A percentile compares a stretch with the other conserved stretches of the same genome.
These are phyloP conservation scores for Planococcus citri DNA, from an alignment of 1,140 invertebrate genomes.

Conservation along the genomic window DNA sequence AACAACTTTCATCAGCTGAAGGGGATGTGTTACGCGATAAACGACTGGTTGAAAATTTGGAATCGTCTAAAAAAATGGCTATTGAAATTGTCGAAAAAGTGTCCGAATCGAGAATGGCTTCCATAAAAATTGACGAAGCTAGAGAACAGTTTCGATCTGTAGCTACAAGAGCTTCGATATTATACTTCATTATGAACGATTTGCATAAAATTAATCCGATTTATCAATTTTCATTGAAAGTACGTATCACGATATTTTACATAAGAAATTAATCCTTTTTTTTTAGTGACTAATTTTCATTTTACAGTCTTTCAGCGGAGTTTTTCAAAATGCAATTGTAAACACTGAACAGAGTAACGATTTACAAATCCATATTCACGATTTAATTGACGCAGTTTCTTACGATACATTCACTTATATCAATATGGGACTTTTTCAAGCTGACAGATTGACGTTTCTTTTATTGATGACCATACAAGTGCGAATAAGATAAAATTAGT, in stretches of 20 bases:
- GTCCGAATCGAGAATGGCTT: slow-evolving; percentile 68
- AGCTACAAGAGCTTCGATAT: slow-evolving; percentile 69
- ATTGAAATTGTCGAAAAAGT: slow-evolving; percentile 80
- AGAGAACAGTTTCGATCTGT: slow-evolving; percentile 78
- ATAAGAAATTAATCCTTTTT: too few species aligned
- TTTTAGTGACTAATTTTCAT: neutral
- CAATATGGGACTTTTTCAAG: slow-evolving; percentile 79
- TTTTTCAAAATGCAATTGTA: slow-evolving; percentile 78
- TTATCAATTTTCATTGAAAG: slow-evolving; percentile 91
- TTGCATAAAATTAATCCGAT: slow-evolving; percentile 87
- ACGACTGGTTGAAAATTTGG: slow-evolving; percentile 79
- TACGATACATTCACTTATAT: slow-evolving; percentile 80
- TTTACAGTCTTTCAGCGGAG: slow-evolving; percentile 67
- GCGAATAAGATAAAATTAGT: neutral
- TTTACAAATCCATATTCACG: slow-evolving; percentile 55
- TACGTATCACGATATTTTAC: too few species aligned
- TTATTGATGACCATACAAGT: slow-evolving; percentile 78
- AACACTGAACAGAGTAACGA: slow-evolving; percentile 52
- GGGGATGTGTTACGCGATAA: slow-evolving; percentile 83
- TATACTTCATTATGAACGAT: slow-evolving; percentile 92
- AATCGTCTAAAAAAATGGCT: slow-evolving; percentile 84
- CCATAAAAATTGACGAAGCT: slow-evolving; percentile 77
- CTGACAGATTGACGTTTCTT: slow-evolving; percentile 83
- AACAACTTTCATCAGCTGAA: slow-evolving; percentile 64
- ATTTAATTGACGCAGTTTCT: slow-evolving; percentile 78